phyloP scores from a whole-genome alignment of 2,888 invertebrate species.

The Agrenia bidenticulata region DNA sequence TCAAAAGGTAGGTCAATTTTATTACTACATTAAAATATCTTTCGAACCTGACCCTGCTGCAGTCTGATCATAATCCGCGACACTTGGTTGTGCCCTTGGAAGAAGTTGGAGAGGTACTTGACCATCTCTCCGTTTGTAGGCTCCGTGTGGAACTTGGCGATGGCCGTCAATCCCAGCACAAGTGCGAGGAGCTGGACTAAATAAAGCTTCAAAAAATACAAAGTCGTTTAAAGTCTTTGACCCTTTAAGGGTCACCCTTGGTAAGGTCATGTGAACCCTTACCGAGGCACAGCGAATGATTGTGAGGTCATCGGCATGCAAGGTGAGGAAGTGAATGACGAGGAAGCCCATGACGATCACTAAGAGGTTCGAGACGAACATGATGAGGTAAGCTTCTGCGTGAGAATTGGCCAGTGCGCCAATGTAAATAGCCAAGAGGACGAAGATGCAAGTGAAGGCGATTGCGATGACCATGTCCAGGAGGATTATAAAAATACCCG shows the following conservation, averaged over 20 bases:
- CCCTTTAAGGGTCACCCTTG: too few relatives aligned
- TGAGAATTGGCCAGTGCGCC: constrained; percentile 17
- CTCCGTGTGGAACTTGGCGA: background rate
- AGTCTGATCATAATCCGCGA: background rate
- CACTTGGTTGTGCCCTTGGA: background rate
- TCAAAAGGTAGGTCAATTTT: too few relatives aligned
- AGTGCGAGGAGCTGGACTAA: background rate
- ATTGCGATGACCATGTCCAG: constrained; percentile 9
- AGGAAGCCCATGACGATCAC: constrained; percentile 21
- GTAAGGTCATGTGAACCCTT: too few relatives aligned
- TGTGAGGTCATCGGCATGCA: constrained; percentile 8
- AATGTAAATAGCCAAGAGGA: constrained; percentile 20
- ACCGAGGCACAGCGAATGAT: background rate
- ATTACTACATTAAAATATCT: too few relatives aligned
- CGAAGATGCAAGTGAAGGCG: background rate
- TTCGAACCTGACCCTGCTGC: background rate
- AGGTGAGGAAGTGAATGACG: constrained; percentile 30
- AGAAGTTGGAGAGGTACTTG: background rate
- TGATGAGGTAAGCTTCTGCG: constrained; percentile 16
- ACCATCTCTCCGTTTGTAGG: background rate
- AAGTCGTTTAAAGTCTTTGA: too few relatives aligned
- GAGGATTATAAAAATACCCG: constrained; percentile 20
- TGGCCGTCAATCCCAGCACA: background rate
- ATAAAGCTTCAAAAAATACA: background rate
- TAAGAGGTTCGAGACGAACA: constrained; percentile 12